Evolutionary conservation across 2,113 vertebrate genomes (phyloP), one percentile per base, ranked within the genome.

Genomic region (Corythornis madagascariensis): DNA sequence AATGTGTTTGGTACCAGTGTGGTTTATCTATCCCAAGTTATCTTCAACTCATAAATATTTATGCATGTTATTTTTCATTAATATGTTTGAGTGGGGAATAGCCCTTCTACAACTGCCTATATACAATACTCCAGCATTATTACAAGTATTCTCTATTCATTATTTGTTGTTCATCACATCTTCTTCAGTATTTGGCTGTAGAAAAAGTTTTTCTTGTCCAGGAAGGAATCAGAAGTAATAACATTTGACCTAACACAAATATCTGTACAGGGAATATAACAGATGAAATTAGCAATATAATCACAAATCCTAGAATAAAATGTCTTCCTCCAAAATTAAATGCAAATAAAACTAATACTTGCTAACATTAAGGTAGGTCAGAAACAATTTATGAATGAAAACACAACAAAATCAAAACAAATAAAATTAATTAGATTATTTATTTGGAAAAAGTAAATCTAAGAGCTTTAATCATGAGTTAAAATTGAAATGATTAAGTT

Each of bases 301-400:
- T 69, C 69, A 86, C 28, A 88, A 86, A 77, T 64, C 21, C 56
- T 45, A 26, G 24, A 71, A 67, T 53, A 71, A 92, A 77, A 69
- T 16, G 4, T 80, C 40, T 64, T 81, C 73, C 61, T 81, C 24
- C 21, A 92, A 86, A 88, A 83, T 61, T 64, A 45, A 28, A 14
- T 86, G n/a, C 40, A 86, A 88, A 88, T 88, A 28, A 81, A 52
- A 55, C 52, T 17, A 94, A 64, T 48, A 74, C 86, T 91, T 92
- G 28, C 40, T 81, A 83, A 66, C 53, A 59, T 73, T 74, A 38
- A 13, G 6, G 9, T 63, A 55, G 24, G 45, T 73, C 74, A 88
- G 25, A 90, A 82, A 11, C 10, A 65, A 79, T 69, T 86, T 3
- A 61, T 42, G 43, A 83, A 43, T 35, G 38, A 80, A 93, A 91